Base-by-base conservation (phyloP, 2,797 vertebrate genomes). In the Melanotaenia trifasciata region DNA sequence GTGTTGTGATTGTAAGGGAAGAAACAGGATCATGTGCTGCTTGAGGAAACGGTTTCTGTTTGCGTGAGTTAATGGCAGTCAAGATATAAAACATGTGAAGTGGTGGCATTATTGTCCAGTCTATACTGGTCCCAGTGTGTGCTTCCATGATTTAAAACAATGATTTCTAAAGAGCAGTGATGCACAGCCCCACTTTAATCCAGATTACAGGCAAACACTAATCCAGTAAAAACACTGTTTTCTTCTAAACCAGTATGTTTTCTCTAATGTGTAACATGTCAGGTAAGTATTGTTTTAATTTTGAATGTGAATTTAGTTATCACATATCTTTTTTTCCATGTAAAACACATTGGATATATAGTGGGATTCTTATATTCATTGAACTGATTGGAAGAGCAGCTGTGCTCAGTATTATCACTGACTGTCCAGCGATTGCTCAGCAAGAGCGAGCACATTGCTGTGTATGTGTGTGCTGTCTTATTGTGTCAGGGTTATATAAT, bases 111-210 rank as follows among this genome's bases (percentile, higher is more conserved):
- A 40, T 56, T 65, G 35, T 78, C 58, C 78, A 64, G 47, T 13
- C 67, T 70, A 14, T 67, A 64, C 64, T 70, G 73, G 56, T 86
- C 70, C 78, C 88, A 89, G 77, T 84, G 80, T 89, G 62, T 33
- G 68, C 50, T 92, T 92, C 79, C 90, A 87, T 91, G 73, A 92
- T 91, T 88, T 83, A 86, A 89, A 91, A 89, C 77, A 87, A 79
- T 20, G 79, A 89, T 89, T 89, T 94, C 80, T 84, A 89, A 90
- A 93, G 86, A 84, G 90, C 88, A 84, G 69, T 94, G 93, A 93
- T 84, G 87, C 90, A 92, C 83, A 70, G 67, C 67, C 77, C 74
- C 53, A 33, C 72, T 89, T 82, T 94, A 94, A 95, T 94, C 94
- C 93, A 90, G 93, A 92, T 95, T 94, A 92, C 61, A 83, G 70